A percentile compares a stretch with the other conserved stretches of the same genome.
These are phyloP conservation scores for Drosophila mauritiana DNA, from an alignment of 1,140 invertebrate genomes.

Conservation along the genomic window DNA sequence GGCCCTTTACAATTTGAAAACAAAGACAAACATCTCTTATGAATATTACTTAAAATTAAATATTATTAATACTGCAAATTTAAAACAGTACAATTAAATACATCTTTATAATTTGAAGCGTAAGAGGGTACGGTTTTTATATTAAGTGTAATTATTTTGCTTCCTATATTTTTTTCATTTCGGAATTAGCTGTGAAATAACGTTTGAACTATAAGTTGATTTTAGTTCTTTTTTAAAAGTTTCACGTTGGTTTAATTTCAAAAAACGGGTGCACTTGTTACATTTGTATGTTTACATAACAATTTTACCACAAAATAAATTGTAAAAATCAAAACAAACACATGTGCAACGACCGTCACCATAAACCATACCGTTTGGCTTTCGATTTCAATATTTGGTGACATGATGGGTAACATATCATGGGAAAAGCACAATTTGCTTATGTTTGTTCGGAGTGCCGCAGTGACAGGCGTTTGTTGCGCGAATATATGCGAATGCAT, in stretches of 20 bases:
- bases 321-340: constrained; percentile 12
- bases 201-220: no score
- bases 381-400: constrained; percentile 41
- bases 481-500: constrained; percentile 20
- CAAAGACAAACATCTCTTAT: no score
- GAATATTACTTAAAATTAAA: no score
- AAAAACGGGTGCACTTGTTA: background rate
- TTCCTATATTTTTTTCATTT: no score
- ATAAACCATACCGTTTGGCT: constrained; percentile 25
- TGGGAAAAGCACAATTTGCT: constrained; percentile 1
- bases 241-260: background rate
- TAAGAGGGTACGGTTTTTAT: no score
- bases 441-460: constrained; percentile 30
- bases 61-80: no score
- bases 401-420: constrained; percentile 9
- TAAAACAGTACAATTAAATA: no score
- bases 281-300: background rate
- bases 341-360: background rate
- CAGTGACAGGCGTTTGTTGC: constrained; percentile 32
- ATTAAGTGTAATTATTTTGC: no score
- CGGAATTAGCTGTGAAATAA: no score
- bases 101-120: no score
- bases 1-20: no score
- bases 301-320: constrained; percentile 10
- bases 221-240: background rate